Percentiles rank a stretch among this genome's conserved stretches.
Evolutionary conservation across 2,113 vertebrate genomes (phyloP).

Genomic region (Excalfactoria chinensis): DNA sequence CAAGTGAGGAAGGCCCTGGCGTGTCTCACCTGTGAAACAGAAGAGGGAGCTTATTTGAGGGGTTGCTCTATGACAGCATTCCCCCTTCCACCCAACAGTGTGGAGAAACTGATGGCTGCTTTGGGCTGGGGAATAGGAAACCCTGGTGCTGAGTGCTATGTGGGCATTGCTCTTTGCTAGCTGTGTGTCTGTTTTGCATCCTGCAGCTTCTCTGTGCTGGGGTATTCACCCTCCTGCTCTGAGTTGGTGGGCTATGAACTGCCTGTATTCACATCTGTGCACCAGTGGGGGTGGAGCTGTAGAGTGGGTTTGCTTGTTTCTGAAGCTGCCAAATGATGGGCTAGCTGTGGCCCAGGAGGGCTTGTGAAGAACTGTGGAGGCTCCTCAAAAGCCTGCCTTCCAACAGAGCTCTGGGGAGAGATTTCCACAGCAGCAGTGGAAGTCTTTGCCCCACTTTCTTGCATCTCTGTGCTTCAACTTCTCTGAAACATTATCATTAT

Average conservation of each 20-base stretch:
- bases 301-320: neutral
- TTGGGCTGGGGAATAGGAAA: neutral
- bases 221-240: fast-evolving
- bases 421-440: neutral
- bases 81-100: neutral
- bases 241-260: fast-evolving
- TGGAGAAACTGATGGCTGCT: neutral
- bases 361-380: fast-evolving
- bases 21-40: neutral
- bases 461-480: neutral
- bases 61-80: neutral
- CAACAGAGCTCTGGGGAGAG: neutral
- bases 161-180: neutral
- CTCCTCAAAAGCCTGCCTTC: neutral
- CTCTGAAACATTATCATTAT: neutral
- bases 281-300: fast-evolving
- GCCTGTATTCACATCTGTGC: fast-evolving
- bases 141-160: neutral
- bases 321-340: neutral
- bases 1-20: neutral
- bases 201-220: neutral
- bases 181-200: neutral
- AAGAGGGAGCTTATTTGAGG: neutral
- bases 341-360: neutral
- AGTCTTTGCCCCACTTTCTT: neutral